Evolutionary conservation across 1,140 invertebrate genomes (phyloP).

Genomic region (Psilanteris sp.): DNA sequence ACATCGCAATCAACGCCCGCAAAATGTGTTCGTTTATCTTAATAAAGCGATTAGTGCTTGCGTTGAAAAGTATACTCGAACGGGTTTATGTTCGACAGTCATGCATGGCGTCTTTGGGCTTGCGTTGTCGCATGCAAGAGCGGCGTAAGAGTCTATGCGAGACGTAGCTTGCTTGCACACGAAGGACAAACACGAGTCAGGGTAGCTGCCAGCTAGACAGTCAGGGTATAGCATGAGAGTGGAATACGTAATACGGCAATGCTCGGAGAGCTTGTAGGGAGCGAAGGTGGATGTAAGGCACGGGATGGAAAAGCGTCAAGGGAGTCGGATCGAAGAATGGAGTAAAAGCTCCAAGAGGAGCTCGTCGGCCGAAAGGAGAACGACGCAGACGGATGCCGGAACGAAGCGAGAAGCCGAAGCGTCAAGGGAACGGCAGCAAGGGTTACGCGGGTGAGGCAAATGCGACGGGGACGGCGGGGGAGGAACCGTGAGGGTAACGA

Average conservation of each 20-base stretch:
- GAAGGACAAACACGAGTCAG: slow-evolving; percentile 61
- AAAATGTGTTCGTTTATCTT: too few relatives aligned
- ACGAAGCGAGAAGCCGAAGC: slow-evolving; percentile 59
- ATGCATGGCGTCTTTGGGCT: slow-evolving; percentile 67
- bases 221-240: slow-evolving; percentile 70
- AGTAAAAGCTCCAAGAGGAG: slow-evolving; percentile 47
- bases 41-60: too few relatives aligned
- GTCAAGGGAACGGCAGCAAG: slow-evolving; percentile 62
- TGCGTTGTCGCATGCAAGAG: slow-evolving; percentile 71
- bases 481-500: slow-evolving; percentile 75
- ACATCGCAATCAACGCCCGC: too few relatives aligned
- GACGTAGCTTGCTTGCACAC: slow-evolving; percentile 55
- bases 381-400: slow-evolving; percentile 26
- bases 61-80: too few relatives aligned
- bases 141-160: slow-evolving; percentile 55
- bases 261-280: slow-evolving; percentile 45
- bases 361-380: slow-evolving; percentile 37
- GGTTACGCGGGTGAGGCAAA: slow-evolving; percentile 52
- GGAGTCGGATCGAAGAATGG: slow-evolving; percentile 58
- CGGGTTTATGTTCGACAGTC: slow-evolving; percentile 42
- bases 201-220: slow-evolving; percentile 67
- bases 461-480: slow-evolving; percentile 48
- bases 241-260: slow-evolving; percentile 75
- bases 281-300: slow-evolving; percentile 53
- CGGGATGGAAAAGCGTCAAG: slow-evolving; percentile 60